phyloP scores from a whole-genome alignment of 1,140 invertebrate species.

The Melipona quadrifasciata region DNA sequence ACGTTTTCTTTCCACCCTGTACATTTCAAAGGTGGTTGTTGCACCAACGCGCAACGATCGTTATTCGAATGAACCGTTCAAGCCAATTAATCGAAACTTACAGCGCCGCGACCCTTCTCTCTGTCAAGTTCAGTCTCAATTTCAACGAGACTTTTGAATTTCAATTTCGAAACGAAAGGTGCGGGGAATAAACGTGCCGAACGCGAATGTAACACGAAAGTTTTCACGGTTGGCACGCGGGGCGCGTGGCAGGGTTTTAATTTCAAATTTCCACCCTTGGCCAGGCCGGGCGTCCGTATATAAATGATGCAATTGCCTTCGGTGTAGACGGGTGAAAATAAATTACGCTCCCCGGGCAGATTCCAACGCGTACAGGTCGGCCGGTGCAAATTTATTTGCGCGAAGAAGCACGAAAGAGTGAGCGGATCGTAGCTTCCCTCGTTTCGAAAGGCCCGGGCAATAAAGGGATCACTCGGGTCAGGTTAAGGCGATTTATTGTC shows the following conservation, averaged over 20 bases:
- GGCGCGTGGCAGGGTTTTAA: conserved; percentile 14
- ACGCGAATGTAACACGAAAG: not conserved
- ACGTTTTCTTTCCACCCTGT: too few species aligned
- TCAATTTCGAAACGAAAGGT: not conserved
- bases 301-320: conserved; percentile 55
- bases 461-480: conserved; percentile 51
- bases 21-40: too few species aligned
- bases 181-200: not conserved
- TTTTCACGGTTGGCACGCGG: not conserved
- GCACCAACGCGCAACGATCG: too few species aligned
- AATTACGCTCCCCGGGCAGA: conserved; percentile 35
- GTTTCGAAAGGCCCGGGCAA: conserved; percentile 29
- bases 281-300: conserved; percentile 19
- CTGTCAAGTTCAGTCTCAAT: not conserved
- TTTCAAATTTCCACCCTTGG: conserved; percentile 38
- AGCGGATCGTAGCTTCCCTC: not conserved
- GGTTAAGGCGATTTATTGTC: conserved; percentile 53
- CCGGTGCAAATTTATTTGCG: conserved; percentile 57
- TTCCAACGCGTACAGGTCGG: conserved; percentile 28
- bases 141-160: not conserved
- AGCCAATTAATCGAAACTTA: too few species aligned
- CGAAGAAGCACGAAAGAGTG: conserved; percentile 46
- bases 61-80: too few species aligned
- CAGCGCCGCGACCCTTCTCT: not conserved
- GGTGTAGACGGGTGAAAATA: conserved; percentile 47